Evolutionary conservation across 2,888 invertebrate species (phyloP).

Genomic region (Pyrochroa serraticornis): DNA sequence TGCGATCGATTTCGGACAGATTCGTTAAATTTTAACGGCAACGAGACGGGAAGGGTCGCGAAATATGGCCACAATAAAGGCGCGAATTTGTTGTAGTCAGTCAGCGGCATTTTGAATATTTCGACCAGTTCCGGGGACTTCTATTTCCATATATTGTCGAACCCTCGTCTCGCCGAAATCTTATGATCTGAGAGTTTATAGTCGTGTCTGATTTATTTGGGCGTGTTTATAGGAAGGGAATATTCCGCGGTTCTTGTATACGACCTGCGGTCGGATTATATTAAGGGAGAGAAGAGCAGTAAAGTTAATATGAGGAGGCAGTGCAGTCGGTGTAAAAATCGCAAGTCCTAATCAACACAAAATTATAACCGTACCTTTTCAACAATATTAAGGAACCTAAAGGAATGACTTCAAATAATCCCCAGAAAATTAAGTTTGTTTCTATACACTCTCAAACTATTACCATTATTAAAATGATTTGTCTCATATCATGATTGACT

Average conservation of each 20-base stretch:
- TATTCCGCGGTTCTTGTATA: constrained; percentile 33
- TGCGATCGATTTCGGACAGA: constrained; percentile 3
- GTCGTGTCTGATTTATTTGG: constrained; percentile 38
- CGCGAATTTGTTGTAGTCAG: constrained; percentile 23
- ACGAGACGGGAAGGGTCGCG: constrained; percentile 3
- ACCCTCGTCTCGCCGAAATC: constrained; percentile 34
- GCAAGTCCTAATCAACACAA: neutral
- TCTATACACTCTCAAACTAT: too few species aligned
- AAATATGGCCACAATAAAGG: constrained; percentile 16
- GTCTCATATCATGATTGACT: too few species aligned
- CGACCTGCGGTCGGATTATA: neutral
- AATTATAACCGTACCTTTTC: too few species aligned
- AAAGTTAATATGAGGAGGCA: constrained; percentile 16
- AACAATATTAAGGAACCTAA: too few species aligned
- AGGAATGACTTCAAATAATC: too few species aligned
- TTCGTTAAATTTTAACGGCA: constrained; percentile 1
- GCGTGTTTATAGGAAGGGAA: constrained; percentile 39
- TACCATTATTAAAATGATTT: too few species aligned
- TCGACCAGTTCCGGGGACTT: constrained; percentile 12
- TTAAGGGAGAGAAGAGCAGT: constrained; percentile 8
- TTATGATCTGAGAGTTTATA: constrained; percentile 40
- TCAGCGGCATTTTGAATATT: constrained; percentile 17
- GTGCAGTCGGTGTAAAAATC: constrained; percentile 8
- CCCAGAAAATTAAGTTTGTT: constrained; percentile 21
- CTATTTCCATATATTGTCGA: constrained; percentile 30